Percentiles rank a stretch among this genome's conserved stretches.
Conservation (phyloP, 2,113 vertebrate genomes). For the Scophthalmus maximus region DNA sequence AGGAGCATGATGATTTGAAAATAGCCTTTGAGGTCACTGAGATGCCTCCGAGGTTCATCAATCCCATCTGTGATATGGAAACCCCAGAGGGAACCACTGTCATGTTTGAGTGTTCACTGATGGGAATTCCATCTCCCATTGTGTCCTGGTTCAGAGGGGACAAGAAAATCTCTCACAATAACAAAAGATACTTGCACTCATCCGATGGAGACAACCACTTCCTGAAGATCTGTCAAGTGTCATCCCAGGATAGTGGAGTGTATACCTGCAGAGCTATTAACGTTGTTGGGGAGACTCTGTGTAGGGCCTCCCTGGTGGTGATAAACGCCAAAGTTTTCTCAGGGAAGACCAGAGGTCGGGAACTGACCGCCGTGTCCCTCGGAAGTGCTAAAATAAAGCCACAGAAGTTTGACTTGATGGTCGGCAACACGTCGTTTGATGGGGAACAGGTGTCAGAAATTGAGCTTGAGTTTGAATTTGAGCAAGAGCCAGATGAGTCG, state of each 20-base stretch:
- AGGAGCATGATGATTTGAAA: constrained; percentile 88
- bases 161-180: constrained; percentile 82
- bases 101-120: constrained; percentile 93
- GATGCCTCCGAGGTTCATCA: constrained; percentile 94
- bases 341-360: constrained; percentile 72
- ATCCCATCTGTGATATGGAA: constrained; percentile 89
- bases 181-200: constrained; percentile 84
- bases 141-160: constrained; percentile 93
- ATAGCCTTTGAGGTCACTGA: constrained; percentile 95
- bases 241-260: constrained; percentile 85
- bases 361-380: constrained; percentile 73
- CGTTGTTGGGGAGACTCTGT: constrained; percentile 89
- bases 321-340: constrained; percentile 75
- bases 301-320: constrained; percentile 86
- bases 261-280: constrained; percentile 91
- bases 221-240: constrained; percentile 86
- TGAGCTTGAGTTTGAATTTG: constrained; percentile 89
- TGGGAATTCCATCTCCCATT: constrained; percentile 90
- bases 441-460: constrained; percentile 87
- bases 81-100: constrained; percentile 87
- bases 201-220: constrained; percentile 90
- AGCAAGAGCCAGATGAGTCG: constrained; percentile 80
- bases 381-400: constrained; percentile 77
- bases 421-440: constrained; percentile 80
- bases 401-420: constrained; percentile 85